Conservation (phyloP, 2,888 invertebrate genomes). For the Macrosiphum euphorbiae region DNA sequence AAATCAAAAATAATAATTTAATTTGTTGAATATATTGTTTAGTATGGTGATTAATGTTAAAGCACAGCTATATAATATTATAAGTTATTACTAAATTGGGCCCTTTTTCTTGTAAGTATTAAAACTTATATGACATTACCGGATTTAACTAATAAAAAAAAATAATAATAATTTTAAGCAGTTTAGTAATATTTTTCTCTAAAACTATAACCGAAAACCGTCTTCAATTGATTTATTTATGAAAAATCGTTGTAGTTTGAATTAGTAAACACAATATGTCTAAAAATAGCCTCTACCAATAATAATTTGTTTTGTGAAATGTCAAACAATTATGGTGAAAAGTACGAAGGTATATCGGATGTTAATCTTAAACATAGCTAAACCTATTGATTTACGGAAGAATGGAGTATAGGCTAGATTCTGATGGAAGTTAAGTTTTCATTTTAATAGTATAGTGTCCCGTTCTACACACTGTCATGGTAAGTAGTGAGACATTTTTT, state of each 20-base stretch:
- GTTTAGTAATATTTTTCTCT: background rate
- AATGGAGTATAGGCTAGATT: background rate
- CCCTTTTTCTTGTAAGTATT: background rate
- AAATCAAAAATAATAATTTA: background rate
- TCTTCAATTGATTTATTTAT: background rate
- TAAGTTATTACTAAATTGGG: background rate
- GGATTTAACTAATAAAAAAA: background rate
- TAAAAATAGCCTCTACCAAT: background rate
- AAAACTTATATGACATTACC: background rate
- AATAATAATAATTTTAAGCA: background rate
- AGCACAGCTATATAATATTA: background rate
- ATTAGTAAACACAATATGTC: background rate
- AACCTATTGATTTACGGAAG: background rate
- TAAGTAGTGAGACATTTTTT: background rate
- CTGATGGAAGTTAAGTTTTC: background rate
- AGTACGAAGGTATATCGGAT: background rate
- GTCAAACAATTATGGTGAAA: background rate
- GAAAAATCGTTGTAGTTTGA: background rate
- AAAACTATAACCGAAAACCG: background rate
- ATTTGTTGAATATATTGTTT: background rate
- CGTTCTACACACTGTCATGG: background rate
- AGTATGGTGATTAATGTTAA: background rate
- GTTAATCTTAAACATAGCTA: background rate
- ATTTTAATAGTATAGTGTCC: background rate
- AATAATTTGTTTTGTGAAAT: background rate